A percentile compares a stretch with the other conserved stretches of the same genome.
Conservation (phyloP, 2,113 vertebrate genomes). For the Electrona antarctica region DNA sequence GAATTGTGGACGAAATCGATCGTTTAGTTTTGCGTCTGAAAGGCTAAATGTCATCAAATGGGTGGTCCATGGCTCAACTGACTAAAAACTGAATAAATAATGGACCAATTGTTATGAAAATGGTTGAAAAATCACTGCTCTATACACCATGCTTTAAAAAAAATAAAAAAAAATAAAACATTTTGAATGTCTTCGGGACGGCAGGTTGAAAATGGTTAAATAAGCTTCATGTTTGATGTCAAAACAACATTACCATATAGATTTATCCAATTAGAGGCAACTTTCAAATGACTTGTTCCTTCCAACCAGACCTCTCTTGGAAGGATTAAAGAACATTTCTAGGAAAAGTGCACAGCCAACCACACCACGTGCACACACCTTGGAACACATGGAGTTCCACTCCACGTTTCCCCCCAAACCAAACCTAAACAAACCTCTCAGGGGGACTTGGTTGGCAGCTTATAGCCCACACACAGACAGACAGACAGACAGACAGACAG, state of each 20-base stretch:
- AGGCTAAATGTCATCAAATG: too few relatives aligned
- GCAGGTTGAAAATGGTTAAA: too few relatives aligned
- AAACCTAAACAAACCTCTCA: conserved; percentile 76
- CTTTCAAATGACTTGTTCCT: conserved; percentile 8
- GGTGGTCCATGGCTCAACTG: too few relatives aligned
- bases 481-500: conserved; percentile 6
- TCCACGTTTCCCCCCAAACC: conserved; percentile 47
- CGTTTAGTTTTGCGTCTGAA: too few relatives aligned
- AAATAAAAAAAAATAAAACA: too few relatives aligned
- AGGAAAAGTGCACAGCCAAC: conserved; percentile 48
- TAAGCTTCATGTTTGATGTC: too few relatives aligned
- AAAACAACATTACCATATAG: not conserved
- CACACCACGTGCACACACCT: conserved; percentile 37
- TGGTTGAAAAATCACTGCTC: too few relatives aligned
- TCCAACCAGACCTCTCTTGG: conserved; percentile 29
- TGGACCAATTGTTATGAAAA: too few relatives aligned
- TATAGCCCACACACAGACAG: conserved; percentile 70
- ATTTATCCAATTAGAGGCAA: conserved; percentile 7
- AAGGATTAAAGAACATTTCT: conserved; percentile 52
- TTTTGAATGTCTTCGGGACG: too few relatives aligned
- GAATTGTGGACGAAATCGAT: too few relatives aligned
- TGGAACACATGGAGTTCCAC: conserved; percentile 40
- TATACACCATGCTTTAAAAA: too few relatives aligned
- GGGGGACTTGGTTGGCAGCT: conserved; percentile 73
- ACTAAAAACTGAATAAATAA: too few relatives aligned